Evolutionary conservation across 1,140 invertebrate genomes (phyloP), one percentile per base, ranked within the genome.

Genomic region (Drosophila bocqueti): DNA sequence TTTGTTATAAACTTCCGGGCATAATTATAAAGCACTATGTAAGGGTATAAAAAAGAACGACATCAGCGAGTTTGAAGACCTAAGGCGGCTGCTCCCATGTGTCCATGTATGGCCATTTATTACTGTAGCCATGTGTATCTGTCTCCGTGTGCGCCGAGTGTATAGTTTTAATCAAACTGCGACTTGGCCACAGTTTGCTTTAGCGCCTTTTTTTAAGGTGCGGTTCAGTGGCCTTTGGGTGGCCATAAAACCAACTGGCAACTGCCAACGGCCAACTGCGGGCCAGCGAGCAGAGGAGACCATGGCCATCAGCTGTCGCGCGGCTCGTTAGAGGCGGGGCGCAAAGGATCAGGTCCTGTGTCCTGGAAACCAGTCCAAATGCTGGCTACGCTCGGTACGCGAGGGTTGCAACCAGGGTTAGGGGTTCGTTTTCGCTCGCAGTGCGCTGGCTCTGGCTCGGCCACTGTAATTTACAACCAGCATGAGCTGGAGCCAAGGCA

Each of bases 181-280:
- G 74, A 77, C 67, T 71, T 76, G 62, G 85, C 81, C 76, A 69
- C 78, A 90, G 81, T 89, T 90, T 85, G 83, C 83, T 89, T 83
- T 90, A 90, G 81, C 81, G 81, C 71, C 79, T 73, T 85, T 84
- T 87, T 87, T 89, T 90, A 85, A 89, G 85, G 85, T 90, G 85
- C 85, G 85, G 85, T 89, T 89, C 85, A 89, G 85, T 89, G 85
- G 78, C 85, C 85, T 90, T 87, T 80, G 77, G 85, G 75, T 84
- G 85, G 74, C 75, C 78, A 89, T 89, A 89, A 89, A 90, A 89
- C 76, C 64, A 64, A 78, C 74, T 67, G 43, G 50, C 47, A 55
- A 65, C 54, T 38, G 47, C 2, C 47, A 26, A 26, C 50, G 46
- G 76, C 59, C 81, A 31, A 52, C 77, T 75, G 77, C 42, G 42